A percentile compares a stretch with the other conserved stretches of the same genome.
Conservation (phyloP, 2,113 vertebrate genomes). For the Sakesphorus luctuosus region DNA sequence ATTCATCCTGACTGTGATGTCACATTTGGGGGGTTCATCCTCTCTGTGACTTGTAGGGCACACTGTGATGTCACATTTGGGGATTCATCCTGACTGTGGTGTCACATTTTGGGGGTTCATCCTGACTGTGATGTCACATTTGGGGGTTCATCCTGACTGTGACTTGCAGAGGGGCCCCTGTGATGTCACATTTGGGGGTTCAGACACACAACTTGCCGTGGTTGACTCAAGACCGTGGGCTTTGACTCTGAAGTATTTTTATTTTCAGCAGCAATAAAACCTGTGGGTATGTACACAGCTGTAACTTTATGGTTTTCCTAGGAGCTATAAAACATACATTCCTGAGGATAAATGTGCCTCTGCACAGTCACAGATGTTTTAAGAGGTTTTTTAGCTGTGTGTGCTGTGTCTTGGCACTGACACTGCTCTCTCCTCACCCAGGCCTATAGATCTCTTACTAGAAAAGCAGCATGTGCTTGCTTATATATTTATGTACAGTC, state of each 20-base stretch:
- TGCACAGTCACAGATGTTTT: neutral
- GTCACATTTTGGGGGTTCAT: no score
- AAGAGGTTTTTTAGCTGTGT: neutral
- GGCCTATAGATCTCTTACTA: neutral
- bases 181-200: neutral
- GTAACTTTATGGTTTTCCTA: neutral
- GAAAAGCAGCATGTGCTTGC: neutral
- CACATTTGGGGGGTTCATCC: no score
- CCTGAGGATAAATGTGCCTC: neutral
- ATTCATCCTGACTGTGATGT: no score
- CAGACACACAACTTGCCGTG: rapidly evolving
- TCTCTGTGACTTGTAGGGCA: no score
- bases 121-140: no score
- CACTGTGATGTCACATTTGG: no score
- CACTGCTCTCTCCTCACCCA: neutral
- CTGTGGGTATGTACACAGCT: neutral
- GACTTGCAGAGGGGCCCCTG: no score
- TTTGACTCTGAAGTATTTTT: neutral
- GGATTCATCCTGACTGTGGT: no score
- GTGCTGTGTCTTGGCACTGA: neutral
- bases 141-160: no score
- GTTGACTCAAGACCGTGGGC: neutral
- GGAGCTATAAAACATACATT: neutral
- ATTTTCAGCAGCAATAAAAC: neutral
- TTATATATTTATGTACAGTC: neutral